Evolutionary conservation across 2,888 invertebrate species (phyloP), one percentile per base, ranked within the genome.

Genomic region (Sialis lutaria): DNA sequence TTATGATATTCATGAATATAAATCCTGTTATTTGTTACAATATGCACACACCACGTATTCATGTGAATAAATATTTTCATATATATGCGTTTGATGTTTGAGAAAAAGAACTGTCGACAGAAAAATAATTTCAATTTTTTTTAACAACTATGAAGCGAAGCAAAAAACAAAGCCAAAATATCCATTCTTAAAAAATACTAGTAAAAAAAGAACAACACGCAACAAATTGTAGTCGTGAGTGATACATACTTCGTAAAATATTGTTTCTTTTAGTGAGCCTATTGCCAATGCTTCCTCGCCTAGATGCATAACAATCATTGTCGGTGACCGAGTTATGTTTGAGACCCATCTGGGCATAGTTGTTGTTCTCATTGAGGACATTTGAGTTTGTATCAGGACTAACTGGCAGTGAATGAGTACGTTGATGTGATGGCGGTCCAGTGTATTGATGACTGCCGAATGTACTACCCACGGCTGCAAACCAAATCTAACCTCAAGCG

Each of bases 361-460:
- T 48, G 48, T 47, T 48, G 48, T 44, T 46, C 40, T 48, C 44
- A 43, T 40, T 40, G 10, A 40, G 41, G 32, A 33, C 40, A 40
- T 48, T 42, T 33, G 40, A 31, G 13, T 40, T 48, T 43, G 46
- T 30, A 12, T 35, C 45, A 32, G 49, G 44, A 22, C 33, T 55
- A 52, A 81, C 63, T 51, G 81, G 80, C 60, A 79, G 75, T 58
- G 80, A 81, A 60, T 79, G 69, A 52, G 81, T 81, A 61, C 81
- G 70, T 63, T 76, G 79, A 65, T 82, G 81, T 52, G 65, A 30
- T 2, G 33, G 33, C 33, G 45, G n/a, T 40, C 34, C 9, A n/a
- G 31, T 12, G 33, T 40, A 35, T 10, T 39, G 40, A 30, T 34
- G 22, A 32, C 31, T 12, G 12, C 45, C 39, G 33, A 30, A 22